Percentiles rank a stretch among this genome's conserved stretches.
Evolutionary conservation across 2,797 vertebrate genomes (phyloP).

Genomic region (Selene dorsalis): DNA sequence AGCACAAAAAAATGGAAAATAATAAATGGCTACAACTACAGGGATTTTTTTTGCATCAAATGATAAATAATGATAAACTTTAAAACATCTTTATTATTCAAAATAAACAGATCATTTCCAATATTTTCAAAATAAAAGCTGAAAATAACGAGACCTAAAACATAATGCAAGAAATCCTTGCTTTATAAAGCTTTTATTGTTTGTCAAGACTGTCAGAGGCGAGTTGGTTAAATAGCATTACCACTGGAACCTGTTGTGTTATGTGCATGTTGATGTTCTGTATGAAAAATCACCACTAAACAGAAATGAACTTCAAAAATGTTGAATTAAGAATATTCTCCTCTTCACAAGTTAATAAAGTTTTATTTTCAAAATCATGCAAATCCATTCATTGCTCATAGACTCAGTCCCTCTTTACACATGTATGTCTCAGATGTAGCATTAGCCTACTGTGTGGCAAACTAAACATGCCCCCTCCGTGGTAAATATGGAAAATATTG

Average conservation of each 20-base stretch:
- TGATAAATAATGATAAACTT: no score
- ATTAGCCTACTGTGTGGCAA: constrained; percentile 66
- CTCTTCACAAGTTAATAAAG: constrained; percentile 74
- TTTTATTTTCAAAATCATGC: constrained; percentile 86
- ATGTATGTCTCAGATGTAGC: constrained; percentile 49
- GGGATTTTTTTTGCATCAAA: background rate
- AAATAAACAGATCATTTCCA: background rate
- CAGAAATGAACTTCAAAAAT: background rate
- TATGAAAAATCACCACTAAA: constrained; percentile 1
- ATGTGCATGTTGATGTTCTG: background rate
- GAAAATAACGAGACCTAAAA: background rate
- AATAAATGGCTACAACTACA: background rate
- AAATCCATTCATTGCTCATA: constrained; percentile 76
- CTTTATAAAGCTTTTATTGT: constrained; percentile 7
- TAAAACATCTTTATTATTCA: background rate
- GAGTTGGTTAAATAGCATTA: background rate
- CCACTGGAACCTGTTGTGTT: background rate
- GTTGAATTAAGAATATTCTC: constrained; percentile 49
- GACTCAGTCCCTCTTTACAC: constrained; percentile 66
- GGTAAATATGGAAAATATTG: constrained; percentile 69
- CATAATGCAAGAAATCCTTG: background rate
- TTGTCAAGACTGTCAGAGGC: background rate
- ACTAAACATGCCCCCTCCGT: constrained; percentile 57
- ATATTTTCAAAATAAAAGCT: background rate
- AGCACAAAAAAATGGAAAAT: no score